These are phyloP conservation scores for Petrocephalus sullivani DNA, from an alignment of 2,797 vertebrate genomes.

Conservation along the genomic window DNA sequence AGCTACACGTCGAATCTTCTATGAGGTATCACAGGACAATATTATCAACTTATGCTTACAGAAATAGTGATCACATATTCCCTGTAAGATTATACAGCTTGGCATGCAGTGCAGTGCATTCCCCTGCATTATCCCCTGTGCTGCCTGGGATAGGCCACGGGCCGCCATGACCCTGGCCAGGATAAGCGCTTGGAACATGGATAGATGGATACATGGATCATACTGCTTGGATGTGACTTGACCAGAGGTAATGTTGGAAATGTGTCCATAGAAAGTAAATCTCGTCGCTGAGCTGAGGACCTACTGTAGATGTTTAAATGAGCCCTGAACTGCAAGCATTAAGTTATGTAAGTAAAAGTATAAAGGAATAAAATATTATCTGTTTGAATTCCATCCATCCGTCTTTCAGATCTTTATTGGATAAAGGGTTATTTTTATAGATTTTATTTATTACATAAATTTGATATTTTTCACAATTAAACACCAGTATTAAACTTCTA, in stretches of 20 bases:
- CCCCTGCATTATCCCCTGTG: background rate
- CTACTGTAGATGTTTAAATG: background rate
- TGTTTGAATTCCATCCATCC: background rate
- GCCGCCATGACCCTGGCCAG: background rate
- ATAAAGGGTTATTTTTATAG: background rate
- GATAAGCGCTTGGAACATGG: background rate
- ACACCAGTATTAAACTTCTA: background rate
- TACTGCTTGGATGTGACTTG: background rate
- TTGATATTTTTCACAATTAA: background rate
- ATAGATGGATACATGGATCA: background rate
- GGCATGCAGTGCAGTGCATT: background rate
- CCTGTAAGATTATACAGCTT: background rate
- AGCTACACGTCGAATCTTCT: background rate
- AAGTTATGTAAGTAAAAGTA: background rate
- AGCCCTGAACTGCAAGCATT: background rate
- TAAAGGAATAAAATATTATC: slow-evolving; percentile 7
- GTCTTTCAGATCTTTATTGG: background rate
- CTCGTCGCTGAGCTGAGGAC: background rate
- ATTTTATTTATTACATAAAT: background rate
- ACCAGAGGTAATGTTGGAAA: background rate
- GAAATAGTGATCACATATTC: background rate
- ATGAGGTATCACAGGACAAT: background rate
- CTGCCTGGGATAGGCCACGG: background rate
- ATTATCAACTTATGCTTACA: background rate
- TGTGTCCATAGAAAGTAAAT: background rate